Evolutionary conservation across 1,140 invertebrate species (phyloP).

Genomic region (Epicauta chinensis): DNA sequence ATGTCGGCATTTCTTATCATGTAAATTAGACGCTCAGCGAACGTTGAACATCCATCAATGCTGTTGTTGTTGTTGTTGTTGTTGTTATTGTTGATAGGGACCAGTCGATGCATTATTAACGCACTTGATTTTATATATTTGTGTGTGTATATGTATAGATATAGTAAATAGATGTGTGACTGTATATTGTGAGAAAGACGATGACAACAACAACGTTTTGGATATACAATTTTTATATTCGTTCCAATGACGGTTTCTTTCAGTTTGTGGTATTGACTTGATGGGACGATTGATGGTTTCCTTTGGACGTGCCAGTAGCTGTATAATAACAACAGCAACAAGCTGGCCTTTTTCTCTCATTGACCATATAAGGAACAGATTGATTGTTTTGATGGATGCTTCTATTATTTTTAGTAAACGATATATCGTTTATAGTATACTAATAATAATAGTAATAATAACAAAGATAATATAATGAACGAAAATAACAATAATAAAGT

Average conservation of each 20-base stretch:
- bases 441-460: too few species aligned
- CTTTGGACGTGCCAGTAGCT: slow-evolving; percentile 4
- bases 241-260: not conserved
- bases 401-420: too few species aligned
- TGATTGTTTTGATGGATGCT: too few species aligned
- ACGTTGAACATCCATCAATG: slow-evolving; percentile 12
- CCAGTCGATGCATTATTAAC: slow-evolving; percentile 18
- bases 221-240: slow-evolving; percentile 12
- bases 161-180: too few species aligned
- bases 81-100: not conserved
- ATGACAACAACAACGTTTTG: slow-evolving; percentile 7
- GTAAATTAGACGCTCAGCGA: slow-evolving; percentile 16
- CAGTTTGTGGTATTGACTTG: slow-evolving; percentile 12
- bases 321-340: too few species aligned
- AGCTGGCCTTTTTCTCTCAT: too few species aligned
- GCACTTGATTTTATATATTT: not conserved
- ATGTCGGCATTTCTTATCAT: slow-evolving; percentile 18
- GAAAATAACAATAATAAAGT: too few species aligned
- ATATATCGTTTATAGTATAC: too few species aligned
- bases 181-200: too few species aligned
- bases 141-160: too few species aligned
- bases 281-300: slow-evolving; percentile 9
- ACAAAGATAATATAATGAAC: too few species aligned
- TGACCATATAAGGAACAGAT: too few species aligned
- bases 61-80: not conserved